Conservation (phyloP, 2,113 vertebrate genomes). For the Triplophysa siluroides region DNA sequence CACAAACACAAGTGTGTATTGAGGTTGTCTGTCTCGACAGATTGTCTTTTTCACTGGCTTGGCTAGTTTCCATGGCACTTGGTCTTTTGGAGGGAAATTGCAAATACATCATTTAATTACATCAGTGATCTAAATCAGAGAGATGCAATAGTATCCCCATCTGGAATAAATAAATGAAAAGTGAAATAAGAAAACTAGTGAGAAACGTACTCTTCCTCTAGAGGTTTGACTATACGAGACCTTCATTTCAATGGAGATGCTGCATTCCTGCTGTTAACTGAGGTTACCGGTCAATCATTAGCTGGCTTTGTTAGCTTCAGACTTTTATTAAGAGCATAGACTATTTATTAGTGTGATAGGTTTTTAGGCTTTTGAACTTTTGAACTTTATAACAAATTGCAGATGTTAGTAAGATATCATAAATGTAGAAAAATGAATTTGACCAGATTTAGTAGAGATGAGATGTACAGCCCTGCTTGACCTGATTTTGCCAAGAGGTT, state of each 20-base stretch:
- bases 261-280: constrained; percentile 37
- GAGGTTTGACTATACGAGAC: not conserved
- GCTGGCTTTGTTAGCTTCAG: constrained; percentile 40
- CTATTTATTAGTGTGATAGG: constrained; percentile 32
- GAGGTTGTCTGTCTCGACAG: constrained; percentile 8
- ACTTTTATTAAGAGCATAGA: constrained; percentile 49
- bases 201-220: constrained; percentile 15
- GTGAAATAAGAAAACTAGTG: constrained; percentile 42
- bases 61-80: constrained; percentile 60
- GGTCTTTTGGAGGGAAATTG: constrained; percentile 37
- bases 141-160: constrained; percentile 58
- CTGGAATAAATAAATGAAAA: constrained; percentile 51
- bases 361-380: constrained; percentile 51
- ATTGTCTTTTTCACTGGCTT: constrained; percentile 30
- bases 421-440: constrained; percentile 41
- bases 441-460: constrained; percentile 29
- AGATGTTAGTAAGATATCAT: constrained; percentile 45
- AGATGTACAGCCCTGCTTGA: constrained; percentile 55
- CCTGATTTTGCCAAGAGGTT: no score
- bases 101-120: constrained; percentile 69
- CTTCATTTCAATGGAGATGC: constrained; percentile 23
- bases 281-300: constrained; percentile 45
- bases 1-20: constrained; percentile 10
- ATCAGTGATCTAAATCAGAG: constrained; percentile 46
- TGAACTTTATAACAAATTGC: constrained; percentile 47